Conservation (phyloP, 2,888 invertebrate species). For the Papilio gigon region DNA sequence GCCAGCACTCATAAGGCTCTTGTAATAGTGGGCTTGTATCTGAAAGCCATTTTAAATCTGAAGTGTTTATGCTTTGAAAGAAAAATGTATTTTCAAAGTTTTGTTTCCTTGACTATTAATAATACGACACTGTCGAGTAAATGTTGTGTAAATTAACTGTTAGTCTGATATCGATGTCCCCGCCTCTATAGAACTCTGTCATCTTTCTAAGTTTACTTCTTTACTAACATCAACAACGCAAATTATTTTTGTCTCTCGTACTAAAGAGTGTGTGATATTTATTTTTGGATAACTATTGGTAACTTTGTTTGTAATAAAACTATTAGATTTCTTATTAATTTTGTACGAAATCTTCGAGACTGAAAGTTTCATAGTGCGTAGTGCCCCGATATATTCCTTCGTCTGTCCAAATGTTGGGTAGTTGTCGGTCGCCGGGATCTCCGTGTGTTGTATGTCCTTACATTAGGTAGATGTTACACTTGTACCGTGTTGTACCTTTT, state of each 20-base stretch:
- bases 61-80: no score
- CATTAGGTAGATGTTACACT: constrained; percentile 47
- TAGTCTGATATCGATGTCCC: constrained; percentile 23
- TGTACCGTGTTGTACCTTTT: constrained; percentile 63
- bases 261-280: constrained; percentile 38
- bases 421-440: constrained; percentile 16
- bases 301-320: constrained; percentile 33
- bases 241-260: constrained; percentile 30
- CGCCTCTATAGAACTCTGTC: constrained; percentile 25
- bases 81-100: no score
- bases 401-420: constrained; percentile 24
- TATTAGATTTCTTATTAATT: constrained; percentile 37
- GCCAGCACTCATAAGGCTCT: no score
- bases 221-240: constrained; percentile 2
- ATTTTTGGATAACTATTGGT: constrained; percentile 41
- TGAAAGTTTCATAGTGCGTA: constrained; percentile 33
- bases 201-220: not conserved
- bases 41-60: no score
- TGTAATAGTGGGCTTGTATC: no score
- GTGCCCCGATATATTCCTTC: not conserved
- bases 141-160: constrained; percentile 37
- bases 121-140: constrained; percentile 5
- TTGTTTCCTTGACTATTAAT: constrained; percentile 21
- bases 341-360: constrained; percentile 39
- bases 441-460: constrained; percentile 44